Conservation (phyloP, 2,888 invertebrate genomes). For the Dendrolimus pini region DNA sequence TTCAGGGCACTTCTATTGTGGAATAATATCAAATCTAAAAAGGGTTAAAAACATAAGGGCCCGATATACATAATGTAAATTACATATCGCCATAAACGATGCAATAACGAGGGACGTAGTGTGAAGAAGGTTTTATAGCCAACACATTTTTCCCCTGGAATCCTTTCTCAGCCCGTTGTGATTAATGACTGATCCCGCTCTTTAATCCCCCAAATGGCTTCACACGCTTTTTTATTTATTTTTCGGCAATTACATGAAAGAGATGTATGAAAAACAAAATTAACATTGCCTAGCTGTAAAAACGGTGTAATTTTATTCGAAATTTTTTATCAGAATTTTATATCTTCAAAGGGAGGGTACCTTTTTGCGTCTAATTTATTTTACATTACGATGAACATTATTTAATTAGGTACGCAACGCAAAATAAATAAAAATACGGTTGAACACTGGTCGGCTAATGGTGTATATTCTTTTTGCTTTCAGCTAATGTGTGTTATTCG, state of each 20-base stretch:
- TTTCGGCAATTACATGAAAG: background rate
- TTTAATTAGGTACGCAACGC: background rate
- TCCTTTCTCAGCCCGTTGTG: slow-evolving; percentile 15
- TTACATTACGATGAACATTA: background rate
- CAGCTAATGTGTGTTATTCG: too few species aligned
- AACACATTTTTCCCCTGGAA: slow-evolving; percentile 14
- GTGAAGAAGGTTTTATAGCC: slow-evolving; percentile 9
- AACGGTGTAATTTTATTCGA: background rate
- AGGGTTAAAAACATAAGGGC: background rate
- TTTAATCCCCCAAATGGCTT: slow-evolving; percentile 14
- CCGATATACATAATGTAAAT: background rate
- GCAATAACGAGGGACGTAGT: background rate
- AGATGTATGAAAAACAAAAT: background rate
- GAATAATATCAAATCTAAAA: background rate
- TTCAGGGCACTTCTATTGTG: too few species aligned
- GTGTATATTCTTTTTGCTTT: too few species aligned
- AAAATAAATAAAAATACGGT: too few species aligned
- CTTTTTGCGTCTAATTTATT: background rate
- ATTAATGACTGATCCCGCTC: slow-evolving; percentile 21
- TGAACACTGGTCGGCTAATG: too few species aligned
- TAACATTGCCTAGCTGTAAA: background rate
- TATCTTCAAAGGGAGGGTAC: background rate
- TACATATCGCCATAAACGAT: background rate
- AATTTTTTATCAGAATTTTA: background rate
- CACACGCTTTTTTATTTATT: slow-evolving; percentile 14